Conservation (phyloP, 2,797 vertebrate species). For the Dryobates pubescens region DNA sequence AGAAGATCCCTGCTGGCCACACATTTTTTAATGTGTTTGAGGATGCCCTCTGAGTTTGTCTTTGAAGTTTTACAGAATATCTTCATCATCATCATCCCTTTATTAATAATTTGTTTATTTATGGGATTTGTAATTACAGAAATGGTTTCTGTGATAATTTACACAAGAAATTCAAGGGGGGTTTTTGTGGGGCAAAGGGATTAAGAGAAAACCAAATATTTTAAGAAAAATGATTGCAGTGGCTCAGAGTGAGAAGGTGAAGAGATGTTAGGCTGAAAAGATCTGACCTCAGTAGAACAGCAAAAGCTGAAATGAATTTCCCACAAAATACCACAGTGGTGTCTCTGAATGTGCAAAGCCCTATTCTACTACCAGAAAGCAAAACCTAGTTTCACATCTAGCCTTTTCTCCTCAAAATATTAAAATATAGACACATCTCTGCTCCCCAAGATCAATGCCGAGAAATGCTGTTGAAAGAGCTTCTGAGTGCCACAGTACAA, state of each 20-base stretch:
- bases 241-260: neutral
- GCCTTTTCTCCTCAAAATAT: neutral
- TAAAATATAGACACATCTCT: neutral
- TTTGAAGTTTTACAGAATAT: neutral
- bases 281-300: neutral
- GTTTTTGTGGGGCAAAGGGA: fast-evolving
- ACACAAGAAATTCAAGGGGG: neutral
- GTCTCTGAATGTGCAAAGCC: neutral
- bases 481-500: neutral
- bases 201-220: neutral
- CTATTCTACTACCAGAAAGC: neutral
- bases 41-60: neutral
- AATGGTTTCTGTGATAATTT: neutral
- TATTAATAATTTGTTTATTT: neutral
- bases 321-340: neutral
- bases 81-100: fast-evolving
- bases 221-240: neutral
- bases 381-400: neutral
- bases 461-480: neutral
- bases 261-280: neutral
- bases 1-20: too few relatives aligned
- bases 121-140: neutral
- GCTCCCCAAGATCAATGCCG: neutral
- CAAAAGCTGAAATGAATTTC: neutral
- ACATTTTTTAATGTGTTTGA: too few relatives aligned